Evolutionary conservation across 1,140 invertebrate species (phyloP).

Genomic region (Zaprionus lachaisei): DNA sequence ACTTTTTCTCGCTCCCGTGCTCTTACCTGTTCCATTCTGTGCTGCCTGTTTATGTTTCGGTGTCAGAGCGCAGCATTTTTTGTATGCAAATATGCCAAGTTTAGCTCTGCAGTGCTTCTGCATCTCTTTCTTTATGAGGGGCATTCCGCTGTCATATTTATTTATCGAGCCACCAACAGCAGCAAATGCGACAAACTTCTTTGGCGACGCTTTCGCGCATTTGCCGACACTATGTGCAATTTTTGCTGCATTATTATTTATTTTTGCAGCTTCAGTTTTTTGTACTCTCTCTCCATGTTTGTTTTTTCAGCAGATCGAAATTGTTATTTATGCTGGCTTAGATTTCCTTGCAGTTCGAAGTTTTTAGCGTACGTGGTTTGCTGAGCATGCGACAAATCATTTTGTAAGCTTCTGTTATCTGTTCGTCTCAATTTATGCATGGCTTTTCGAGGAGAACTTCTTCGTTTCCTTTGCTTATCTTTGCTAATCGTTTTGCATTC

Average conservation of each 20-base stretch:
- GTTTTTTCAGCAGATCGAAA: not conserved
- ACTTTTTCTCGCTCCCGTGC: constrained; percentile 36
- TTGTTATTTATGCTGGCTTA: constrained; percentile 21
- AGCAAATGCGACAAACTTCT: constrained; percentile 68
- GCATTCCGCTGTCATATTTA: constrained; percentile 63
- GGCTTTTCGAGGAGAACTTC: not conserved
- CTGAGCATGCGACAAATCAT: not conserved
- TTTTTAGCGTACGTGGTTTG: not conserved
- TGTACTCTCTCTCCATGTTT: constrained; percentile 17
- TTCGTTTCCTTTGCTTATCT: not conserved
- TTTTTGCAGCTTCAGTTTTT: constrained; percentile 33
- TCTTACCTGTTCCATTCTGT: not conserved
- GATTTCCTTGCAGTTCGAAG: constrained; percentile 3
- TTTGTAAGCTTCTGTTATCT: constrained; percentile 6
- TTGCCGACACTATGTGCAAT: constrained; percentile 16
- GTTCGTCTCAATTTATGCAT: constrained; percentile 1
- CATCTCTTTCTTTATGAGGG: not conserved
- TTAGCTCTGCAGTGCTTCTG: constrained; percentile 51
- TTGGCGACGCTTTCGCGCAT: constrained; percentile 62
- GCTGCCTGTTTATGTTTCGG: constrained; percentile 70
- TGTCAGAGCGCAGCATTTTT: constrained; percentile 68
- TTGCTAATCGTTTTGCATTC: constrained; percentile 1
- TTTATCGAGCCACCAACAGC: constrained; percentile 60
- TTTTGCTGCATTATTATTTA: constrained; percentile 32
- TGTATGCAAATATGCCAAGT: constrained; percentile 76